Evolutionary conservation across 2,888 invertebrate species (phyloP), one percentile per base, ranked within the genome.

Genomic region (Eupithecia pulchellata): DNA sequence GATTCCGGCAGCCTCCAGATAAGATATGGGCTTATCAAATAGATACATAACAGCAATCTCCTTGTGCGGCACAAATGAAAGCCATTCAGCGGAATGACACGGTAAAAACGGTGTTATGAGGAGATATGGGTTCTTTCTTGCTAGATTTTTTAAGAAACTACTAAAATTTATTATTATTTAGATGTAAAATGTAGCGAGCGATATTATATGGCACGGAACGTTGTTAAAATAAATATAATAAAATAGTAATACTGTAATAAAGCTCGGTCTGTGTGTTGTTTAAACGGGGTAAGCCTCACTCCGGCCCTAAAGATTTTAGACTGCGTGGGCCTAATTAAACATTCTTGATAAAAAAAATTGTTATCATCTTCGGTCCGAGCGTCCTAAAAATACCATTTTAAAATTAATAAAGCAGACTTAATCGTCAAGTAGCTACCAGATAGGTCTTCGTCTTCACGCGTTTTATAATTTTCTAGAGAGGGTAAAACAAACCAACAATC

Each of bases 11-110:
- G 71, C 76, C 78, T 73, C 72, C 72, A 84, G 86, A 86, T 88
- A 89, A 89, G 87, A 87, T 83, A 89, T 89, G 87, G 82, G 87
- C 86, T 86, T 88, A 89, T 89, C 87, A 86, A 77, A 66, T 76
- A 84, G 83, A 86, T 81, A 86, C 85, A 89, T 89, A 82, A 79
- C 77, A 72, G 83, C 82, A 84, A 87, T 87, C 85, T 88, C 82
- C 77, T 77, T 81, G 71, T 81, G 84, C 82, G 82, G 76, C 80
- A 79, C 74, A 78, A 82, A 84, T 82, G 82, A 82, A 75, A 69
- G 61, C 68, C 75, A 74, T 77, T 66, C 63, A 66, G 20, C 66
- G 70, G 68, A 74, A 76, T 69, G 75, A 65, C 75, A 75, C 57
- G 42, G 52, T 63, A 64, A 73, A 71, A 71, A 68, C 60, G 58